Conservation (phyloP, 2,113 vertebrate species). For the Corydoras maculifer region DNA sequence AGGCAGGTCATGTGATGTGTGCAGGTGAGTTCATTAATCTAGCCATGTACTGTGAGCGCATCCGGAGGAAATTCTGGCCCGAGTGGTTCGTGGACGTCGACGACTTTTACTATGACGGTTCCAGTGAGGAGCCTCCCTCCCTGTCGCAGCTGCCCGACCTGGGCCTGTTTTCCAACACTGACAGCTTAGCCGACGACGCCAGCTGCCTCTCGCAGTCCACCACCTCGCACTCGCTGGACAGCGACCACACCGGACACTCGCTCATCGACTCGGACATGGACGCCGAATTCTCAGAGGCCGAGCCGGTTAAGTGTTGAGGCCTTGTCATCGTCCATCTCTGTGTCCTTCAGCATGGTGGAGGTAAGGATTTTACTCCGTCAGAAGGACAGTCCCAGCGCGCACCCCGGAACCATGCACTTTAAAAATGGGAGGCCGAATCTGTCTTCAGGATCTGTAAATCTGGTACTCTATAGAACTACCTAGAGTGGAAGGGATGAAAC, state of each 20-base stretch:
- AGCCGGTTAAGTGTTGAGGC: conserved; percentile 79
- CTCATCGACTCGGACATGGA: conserved; percentile 96
- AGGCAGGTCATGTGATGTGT: not conserved
- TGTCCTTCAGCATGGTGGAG: not conserved
- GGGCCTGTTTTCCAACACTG: conserved; percentile 87
- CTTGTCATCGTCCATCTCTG: not conserved
- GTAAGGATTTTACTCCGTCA: no score
- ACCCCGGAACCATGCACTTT: no score
- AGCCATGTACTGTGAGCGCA: conserved; percentile 96
- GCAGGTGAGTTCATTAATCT: conserved; percentile 95
- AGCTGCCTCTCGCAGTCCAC: conserved; percentile 40
- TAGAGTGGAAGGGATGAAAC: no score
- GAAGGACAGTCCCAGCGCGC: no score
- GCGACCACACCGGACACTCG: conserved; percentile 87
- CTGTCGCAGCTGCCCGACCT: conserved; percentile 75
- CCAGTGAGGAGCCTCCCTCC: conserved; percentile 67
- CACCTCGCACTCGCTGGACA: conserved; percentile 79
- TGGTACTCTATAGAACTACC: no score
- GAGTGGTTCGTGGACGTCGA: conserved; percentile 91
- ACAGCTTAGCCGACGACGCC: conserved; percentile 80
- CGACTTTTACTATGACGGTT: conserved; percentile 79
- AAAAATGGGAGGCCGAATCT: no score
- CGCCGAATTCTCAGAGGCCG: conserved; percentile 85
- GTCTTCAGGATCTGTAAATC: no score
- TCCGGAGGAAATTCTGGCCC: conserved; percentile 93